Evolutionary conservation across 1,140 invertebrate genomes (phyloP), one percentile per base, ranked within the genome.

Genomic region (Drusus annulatus): DNA sequence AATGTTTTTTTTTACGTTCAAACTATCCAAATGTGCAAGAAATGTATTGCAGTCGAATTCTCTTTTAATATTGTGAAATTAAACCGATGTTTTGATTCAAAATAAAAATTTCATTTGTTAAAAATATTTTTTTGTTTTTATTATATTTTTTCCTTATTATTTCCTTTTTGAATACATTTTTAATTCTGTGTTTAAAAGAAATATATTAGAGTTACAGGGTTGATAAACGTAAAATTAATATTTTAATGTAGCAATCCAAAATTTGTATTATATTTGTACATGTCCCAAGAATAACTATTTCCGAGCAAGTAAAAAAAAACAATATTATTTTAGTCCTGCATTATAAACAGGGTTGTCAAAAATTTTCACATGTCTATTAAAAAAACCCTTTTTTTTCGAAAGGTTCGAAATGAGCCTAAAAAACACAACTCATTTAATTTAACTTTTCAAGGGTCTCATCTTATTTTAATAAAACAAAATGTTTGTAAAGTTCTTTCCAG

Each of bases 61-160:
- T 83, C 78, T 78, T 83, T 80, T 58, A 77, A 71, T 77, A 58
- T 77, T 82, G 74, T 82, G 76, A 82, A 79, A 71, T 80, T 82
- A 82, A 79, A 65, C 78, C 52, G 79, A 75, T 83, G 78, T 80
- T 80, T 83, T 80, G 52, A 83, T 78, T 80, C 45, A 75, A 71
- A 83, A 83, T 83, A 83, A 83, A 82, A 75, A 60, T 28, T 69
- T 80, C 60, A 69, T 80, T 83, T 83, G 74, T 77, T 83, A 75
- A 79, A 79, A 76, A 75, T 74, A 23, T 52, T 56, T 83, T 78
- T 56, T 83, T 21, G 62, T 82, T 79, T 76, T 71, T 69, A 62
- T 54, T 71, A 62, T 76, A 23, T 60, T 19, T 52, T 45, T 79
- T 45, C 68, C 19, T 80, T 51, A 51, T 65, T 50, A 23, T 76